Conservation (phyloP, 2,888 invertebrate genomes). For the Campaea margaritaria region DNA sequence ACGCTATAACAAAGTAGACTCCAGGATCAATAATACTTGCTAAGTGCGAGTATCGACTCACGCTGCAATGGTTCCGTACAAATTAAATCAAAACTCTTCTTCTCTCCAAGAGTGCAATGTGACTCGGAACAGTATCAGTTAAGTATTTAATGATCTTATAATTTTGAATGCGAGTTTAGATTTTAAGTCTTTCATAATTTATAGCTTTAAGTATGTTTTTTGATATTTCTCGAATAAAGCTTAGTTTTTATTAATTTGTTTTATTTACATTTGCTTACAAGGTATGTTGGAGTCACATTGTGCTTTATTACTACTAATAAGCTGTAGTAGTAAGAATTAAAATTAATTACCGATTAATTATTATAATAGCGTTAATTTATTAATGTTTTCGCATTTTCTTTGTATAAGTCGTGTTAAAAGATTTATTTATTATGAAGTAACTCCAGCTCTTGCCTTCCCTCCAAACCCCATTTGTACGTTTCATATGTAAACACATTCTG, state of each 20-base stretch:
- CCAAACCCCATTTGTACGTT: too few species aligned
- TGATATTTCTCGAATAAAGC: slow-evolving; percentile 40
- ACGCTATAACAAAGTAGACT: not conserved
- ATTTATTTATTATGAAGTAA: slow-evolving; percentile 15
- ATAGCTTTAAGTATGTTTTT: slow-evolving; percentile 7
- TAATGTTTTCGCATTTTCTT: not conserved
- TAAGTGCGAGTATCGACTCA: not conserved
- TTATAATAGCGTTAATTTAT: not conserved
- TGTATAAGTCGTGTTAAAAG: not conserved
- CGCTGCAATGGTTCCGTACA: not conserved
- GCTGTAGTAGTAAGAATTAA: not conserved
- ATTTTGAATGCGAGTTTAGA: slow-evolving; percentile 19
- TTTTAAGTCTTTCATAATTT: slow-evolving; percentile 20
- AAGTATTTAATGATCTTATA: slow-evolving; percentile 24
- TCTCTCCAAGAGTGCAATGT: slow-evolving; percentile 34
- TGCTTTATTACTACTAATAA: slow-evolving; percentile 17
- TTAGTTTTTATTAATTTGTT: slow-evolving; percentile 44
- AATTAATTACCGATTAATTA: too few species aligned
- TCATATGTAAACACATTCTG: too few species aligned
- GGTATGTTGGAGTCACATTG: slow-evolving; percentile 60
- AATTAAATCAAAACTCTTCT: slow-evolving; percentile 3
- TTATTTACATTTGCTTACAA: slow-evolving; percentile 43
- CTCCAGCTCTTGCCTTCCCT: slow-evolving; percentile 33
- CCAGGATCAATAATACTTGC: not conserved
- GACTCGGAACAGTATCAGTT: slow-evolving; percentile 33